Percentiles rank a stretch among this genome's conserved stretches.
Evolutionary conservation across 1,140 invertebrate genomes (phyloP).

Genomic region (Elymnias hypermnestra): DNA sequence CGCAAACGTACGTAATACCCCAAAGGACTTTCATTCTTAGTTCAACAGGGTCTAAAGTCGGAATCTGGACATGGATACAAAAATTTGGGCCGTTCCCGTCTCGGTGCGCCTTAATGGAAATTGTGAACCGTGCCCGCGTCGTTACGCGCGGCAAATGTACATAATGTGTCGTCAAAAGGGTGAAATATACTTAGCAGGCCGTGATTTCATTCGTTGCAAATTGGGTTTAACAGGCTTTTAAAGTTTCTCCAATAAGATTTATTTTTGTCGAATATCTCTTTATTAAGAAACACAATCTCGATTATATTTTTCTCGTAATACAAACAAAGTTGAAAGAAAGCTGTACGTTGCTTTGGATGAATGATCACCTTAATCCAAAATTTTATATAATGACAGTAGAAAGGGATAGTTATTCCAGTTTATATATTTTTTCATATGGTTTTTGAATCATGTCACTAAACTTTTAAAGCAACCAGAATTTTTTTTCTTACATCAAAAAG

Average conservation of each 20-base stretch:
- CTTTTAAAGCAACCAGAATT: too few species aligned
- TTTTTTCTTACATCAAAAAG: too few species aligned
- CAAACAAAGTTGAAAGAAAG: background rate
- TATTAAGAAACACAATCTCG: conserved; percentile 4
- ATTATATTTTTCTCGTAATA: background rate
- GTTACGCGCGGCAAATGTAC: conserved; percentile 71
- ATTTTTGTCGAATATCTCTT: conserved; percentile 19
- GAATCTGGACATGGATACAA: conserved; percentile 24
- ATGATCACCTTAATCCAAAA: too few species aligned
- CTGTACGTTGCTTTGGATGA: too few species aligned
- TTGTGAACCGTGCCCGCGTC: conserved; percentile 69
- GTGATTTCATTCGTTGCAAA: conserved; percentile 59
- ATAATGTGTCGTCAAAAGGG: conserved; percentile 73
- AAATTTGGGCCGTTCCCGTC: conserved; percentile 45
- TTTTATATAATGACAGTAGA: too few species aligned
- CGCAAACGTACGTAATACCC: conserved; percentile 27
- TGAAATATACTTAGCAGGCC: conserved; percentile 68
- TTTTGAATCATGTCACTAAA: too few species aligned
- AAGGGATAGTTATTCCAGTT: too few species aligned
- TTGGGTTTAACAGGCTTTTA: conserved; percentile 53
- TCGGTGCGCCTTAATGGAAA: conserved; percentile 58
- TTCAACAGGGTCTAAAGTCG: conserved; percentile 24
- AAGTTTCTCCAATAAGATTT: conserved; percentile 39
- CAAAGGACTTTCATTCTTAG: conserved; percentile 24
- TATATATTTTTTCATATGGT: too few species aligned